phyloP scores from a whole-genome alignment of 2,797 vertebrate species.

The Sphenodon punctatus region DNA sequence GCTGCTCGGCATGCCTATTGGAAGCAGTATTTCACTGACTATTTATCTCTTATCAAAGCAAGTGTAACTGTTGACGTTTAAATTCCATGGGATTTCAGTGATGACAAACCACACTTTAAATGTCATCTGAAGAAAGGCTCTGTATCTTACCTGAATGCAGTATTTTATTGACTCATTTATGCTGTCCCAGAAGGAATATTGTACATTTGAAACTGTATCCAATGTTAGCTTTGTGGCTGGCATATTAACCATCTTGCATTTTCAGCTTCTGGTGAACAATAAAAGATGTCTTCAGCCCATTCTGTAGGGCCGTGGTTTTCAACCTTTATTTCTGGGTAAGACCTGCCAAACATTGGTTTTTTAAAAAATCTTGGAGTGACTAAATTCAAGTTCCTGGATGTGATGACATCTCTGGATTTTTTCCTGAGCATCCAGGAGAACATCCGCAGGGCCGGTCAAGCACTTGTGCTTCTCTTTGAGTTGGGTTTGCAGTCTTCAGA shows the following conservation, averaged over 20 bases:
- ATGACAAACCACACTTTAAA: slow-evolving; percentile 59
- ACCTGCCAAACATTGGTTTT: no score
- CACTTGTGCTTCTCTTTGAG: no score
- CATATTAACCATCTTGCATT: not conserved
- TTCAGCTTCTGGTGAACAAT: slow-evolving; percentile 24
- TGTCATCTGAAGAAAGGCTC: slow-evolving; percentile 29
- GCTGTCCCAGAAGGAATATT: slow-evolving; percentile 24
- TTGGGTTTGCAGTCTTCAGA: no score
- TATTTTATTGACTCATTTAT: slow-evolving; percentile 26
- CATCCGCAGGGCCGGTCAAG: no score
- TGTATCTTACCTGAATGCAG: slow-evolving; percentile 16
- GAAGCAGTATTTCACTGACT: slow-evolving; percentile 46
- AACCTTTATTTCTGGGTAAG: no score
- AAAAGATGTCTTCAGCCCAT: no score
- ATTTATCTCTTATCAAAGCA: slow-evolving; percentile 31
- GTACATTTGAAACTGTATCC: slow-evolving; percentile 55
- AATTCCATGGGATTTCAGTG: slow-evolving; percentile 24
- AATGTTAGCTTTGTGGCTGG: slow-evolving; percentile 37
- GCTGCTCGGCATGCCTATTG: slow-evolving; percentile 59
- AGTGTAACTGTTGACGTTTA: slow-evolving; percentile 21
- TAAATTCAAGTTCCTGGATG: no score
- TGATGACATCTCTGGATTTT: no score
- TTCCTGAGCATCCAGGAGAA: no score
- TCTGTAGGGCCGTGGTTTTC: no score
- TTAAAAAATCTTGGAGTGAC: no score